Evolutionary conservation across 2,113 vertebrate genomes (phyloP), one percentile per base, ranked within the genome.

Genomic region (Melanocharis versteri): DNA sequence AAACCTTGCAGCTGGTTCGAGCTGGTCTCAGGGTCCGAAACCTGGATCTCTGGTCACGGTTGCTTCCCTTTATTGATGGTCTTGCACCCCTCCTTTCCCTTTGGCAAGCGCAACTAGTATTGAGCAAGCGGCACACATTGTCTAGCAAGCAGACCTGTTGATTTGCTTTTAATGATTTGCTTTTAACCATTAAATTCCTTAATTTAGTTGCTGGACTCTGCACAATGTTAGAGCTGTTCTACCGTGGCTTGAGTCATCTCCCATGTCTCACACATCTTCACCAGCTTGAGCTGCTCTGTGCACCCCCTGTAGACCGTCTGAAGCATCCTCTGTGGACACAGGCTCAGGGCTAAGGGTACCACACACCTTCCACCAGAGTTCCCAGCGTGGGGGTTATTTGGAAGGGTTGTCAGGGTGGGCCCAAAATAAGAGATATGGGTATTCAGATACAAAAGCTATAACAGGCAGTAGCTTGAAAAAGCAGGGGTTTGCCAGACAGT

Each of bases 301-400:
- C 5, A 11, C 5, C 8, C 31, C 7, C 13, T 50, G 30, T 8
- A 47, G 30, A 66, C 3, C 45, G 60, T 33, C 48, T 30, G 24
- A 16, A 39, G 8, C 22, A 54, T 15, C 42, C 28, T 70, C 24
- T 64, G 48, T 30, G 28, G 15, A 39, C 6, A 50, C 6, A n/a
- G 8, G 20, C 9, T 14, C 12, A 22, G 33, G 27, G 5, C 3
- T 30, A 5, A 45, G 50, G 12, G 24, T n/a, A 35, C 18, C 24
- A 40, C 56, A 39, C 20, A 56, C 9, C 11, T 87, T 62, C 2
- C 0, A 0, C 7, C 9, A 28, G 30, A 18, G 37, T 17, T 57
- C 17, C 50, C 33, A 23, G n/a, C 3, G 5, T 1, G 1, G 3
- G 5, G 6, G 4, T 11, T n/a, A 1, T 51, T 51, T 19, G 8